Base-by-base conservation (phyloP, 2,888 invertebrate species). In the Formica aserva region DNA sequence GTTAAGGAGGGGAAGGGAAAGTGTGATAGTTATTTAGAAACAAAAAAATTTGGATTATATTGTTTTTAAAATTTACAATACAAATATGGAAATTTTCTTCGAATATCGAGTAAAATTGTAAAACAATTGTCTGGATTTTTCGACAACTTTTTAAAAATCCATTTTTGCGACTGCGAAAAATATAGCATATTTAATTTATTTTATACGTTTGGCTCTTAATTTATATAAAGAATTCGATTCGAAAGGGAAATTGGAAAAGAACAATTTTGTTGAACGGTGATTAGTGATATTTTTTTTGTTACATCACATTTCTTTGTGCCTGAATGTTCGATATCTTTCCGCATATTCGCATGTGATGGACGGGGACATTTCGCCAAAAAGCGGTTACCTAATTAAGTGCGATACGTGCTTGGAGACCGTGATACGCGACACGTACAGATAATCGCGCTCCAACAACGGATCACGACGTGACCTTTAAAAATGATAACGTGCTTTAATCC, bases 361-460 rank as follows among this genome's bases (percentile, higher is more conserved):
- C 29, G 48, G 22, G 6, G 22, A 65, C 71, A 32, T 81, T 72
- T 72, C 38, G n/a, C 35, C 45, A 65, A 81, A 83, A 45, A 71
- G 57, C 35, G 74, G 32, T 76, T 63, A 48, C 65, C 22, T 65
- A 71, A 76, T 69, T 82, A n/a, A 60, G 41, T 9, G 32, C 52
- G 57, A 72, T 57, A 76, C 60, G 82, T 55, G 55, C 67, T 32
- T 52, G 26, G 22, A 41, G 35, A 41, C 38, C 26, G 62, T 69
- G 62, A 76, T 45, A 63, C 55, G 13, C 60, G 75, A 74, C 78
- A 80, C 74, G 78, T 80, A 74, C 45, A 48, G 78, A 60, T 72
- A 80, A 80, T 80, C 35, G 13, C 11, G 60, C 32, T 60, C 41
- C 52, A 52, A 38, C 52, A 18, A 26, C 13, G 69, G 2, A 35